Evolutionary conservation across 1,140 invertebrate species (phyloP).

Genomic region (Papilio polytes): DNA sequence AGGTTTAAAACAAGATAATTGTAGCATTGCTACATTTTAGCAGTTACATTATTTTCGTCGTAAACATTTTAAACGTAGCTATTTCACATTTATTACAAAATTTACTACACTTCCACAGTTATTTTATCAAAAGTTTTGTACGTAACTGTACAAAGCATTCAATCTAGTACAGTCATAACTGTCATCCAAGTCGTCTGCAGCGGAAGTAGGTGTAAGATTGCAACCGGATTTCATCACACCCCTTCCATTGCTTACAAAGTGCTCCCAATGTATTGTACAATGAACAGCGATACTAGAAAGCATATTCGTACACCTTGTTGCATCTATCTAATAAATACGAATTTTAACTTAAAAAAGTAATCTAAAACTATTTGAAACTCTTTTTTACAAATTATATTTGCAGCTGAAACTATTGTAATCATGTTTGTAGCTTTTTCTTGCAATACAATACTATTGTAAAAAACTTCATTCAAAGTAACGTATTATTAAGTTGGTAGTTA

Average conservation of each 20-base stretch:
- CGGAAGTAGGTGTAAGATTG: conserved; percentile 75
- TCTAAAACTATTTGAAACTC: too few relatives aligned
- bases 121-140: not conserved
- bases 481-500: conserved; percentile 48
- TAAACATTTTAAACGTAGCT: too few relatives aligned
- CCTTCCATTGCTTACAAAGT: conserved; percentile 46
- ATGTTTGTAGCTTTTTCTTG: conserved; percentile 11
- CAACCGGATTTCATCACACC: conserved; percentile 64
- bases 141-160: not conserved
- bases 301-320: not conserved
- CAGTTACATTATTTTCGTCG: too few relatives aligned
- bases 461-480: conserved; percentile 36
- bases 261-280: not conserved
- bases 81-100: too few relatives aligned
- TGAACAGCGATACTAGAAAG: not conserved
- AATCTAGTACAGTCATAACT: not conserved
- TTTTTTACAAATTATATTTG: not conserved
- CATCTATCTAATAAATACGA: not conserved
- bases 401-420: not conserved
- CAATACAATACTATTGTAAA: conserved; percentile 16
- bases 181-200: conserved; percentile 38
- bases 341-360: not conserved
- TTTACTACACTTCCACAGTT: too few relatives aligned
- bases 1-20: too few relatives aligned
- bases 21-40: too few relatives aligned